Evolutionary conservation across 2,888 invertebrate species (phyloP).

Genomic region (Dynastes grantii): DNA sequence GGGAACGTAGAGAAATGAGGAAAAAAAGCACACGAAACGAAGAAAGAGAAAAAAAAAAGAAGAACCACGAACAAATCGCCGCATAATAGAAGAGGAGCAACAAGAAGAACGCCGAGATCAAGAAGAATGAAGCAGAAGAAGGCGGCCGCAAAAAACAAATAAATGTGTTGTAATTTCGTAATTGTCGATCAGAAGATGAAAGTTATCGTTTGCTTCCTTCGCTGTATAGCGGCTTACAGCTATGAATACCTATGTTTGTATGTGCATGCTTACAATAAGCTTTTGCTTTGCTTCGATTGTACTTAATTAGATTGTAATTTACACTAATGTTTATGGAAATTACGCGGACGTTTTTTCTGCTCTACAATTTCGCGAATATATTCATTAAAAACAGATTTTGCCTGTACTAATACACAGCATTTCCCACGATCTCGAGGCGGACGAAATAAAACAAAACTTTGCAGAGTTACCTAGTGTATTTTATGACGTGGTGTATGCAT

Average conservation of each 20-base stretch:
- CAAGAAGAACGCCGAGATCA: neutral
- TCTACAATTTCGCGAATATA: conserved; percentile 54
- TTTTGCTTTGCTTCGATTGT: conserved; percentile 36
- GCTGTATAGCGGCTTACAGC: neutral
- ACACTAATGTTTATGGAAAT: conserved; percentile 52
- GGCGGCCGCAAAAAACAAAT: conserved; percentile 14
- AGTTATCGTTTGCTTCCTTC: conserved; percentile 8
- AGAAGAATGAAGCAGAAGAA: neutral
- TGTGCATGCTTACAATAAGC: conserved; percentile 22
- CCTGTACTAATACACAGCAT: conserved; percentile 46
- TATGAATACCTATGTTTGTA: neutral
- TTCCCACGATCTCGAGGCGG: conserved; percentile 54
- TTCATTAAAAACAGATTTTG: conserved; percentile 57
- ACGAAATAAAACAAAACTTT: conserved; percentile 52
- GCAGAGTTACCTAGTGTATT: too few relatives aligned
- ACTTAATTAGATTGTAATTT: conserved; percentile 49
- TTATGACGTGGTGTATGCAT: too few relatives aligned
- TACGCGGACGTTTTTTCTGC: conserved; percentile 50
- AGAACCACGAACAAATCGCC: conserved; percentile 15
- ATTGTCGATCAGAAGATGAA: conserved; percentile 27
- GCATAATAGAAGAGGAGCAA: neutral
- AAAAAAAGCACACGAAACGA: conserved; percentile 4
- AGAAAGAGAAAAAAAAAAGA: too few relatives aligned
- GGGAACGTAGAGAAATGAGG: neutral
- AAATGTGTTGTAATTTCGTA: conserved; percentile 32